Base-by-base conservation (phyloP, 1,140 invertebrate genomes). In the Euborellia annulipes region DNA sequence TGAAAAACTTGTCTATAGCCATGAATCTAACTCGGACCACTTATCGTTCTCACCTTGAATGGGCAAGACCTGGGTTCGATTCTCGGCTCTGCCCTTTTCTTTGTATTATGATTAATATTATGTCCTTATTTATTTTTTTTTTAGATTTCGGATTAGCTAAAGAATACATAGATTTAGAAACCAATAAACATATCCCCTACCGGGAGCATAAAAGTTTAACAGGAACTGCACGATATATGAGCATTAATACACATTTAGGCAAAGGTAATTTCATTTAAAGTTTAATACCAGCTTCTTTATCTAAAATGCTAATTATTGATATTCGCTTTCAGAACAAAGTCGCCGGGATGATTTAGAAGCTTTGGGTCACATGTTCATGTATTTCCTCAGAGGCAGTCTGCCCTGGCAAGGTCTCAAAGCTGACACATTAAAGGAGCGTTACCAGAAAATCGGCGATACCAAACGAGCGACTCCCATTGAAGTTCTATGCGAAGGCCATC, bases 361-460 rank as follows among this genome's bases (percentile, higher is more conserved):
- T 45, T 70, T 99, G 53, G 96, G 96, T 50, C 94, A 99, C 72
- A 98, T 99, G 94, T 98, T 99, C 72, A 98, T 99, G 94, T 98
- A 99, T 73, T 99, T 99, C 71, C 73, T 98, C 60, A 76, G 94
- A 58, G 95, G 95, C 54, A 95, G 89, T 61, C 75, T 99, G 64
- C 96, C 96, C 46, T 99, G 96, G 96, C 95, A 99, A 73, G 96
- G 96, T 52, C 75, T 99, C 55, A 98, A 98, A 73, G 96, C 96
- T 52, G 93, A 98, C 65, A 98, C 93, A 57, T 72, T 98, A 52
- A 98, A 98, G 71, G 95, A 99, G 70, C 76, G 95, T 62, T 99
- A 99, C 73, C 92, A 98, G 72, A 98, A 98, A 74, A 99, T 99
- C 63, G 94, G 95, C 53, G 95, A 99, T 67, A 98, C 93, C 49